Percentiles rank a stretch among this genome's conserved stretches.
Conservation (phyloP, 2,113 vertebrate species). For the Erpornis zantholeuca region DNA sequence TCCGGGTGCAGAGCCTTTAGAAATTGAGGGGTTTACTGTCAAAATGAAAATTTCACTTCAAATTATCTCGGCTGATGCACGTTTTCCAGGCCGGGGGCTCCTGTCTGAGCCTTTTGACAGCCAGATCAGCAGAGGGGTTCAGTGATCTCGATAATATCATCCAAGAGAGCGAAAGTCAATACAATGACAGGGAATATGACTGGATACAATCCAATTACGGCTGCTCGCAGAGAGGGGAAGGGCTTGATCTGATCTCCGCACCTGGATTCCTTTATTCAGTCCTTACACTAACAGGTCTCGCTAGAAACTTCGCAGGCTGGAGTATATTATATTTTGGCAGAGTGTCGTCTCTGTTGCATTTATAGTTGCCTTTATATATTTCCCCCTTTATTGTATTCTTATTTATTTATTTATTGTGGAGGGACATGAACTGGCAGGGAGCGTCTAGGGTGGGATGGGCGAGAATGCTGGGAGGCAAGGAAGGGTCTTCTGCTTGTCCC, state of each 20-base stretch:
- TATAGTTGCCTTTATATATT: neutral
- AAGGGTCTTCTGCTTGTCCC: neutral
- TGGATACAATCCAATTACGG: conserved; percentile 97
- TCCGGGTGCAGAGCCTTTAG: conserved; percentile 77
- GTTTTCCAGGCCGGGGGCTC: conserved; percentile 86
- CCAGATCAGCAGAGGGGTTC: conserved; percentile 87
- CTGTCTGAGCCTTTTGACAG: conserved; percentile 92
- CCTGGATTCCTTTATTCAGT: conserved; percentile 54
- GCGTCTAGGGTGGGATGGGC: neutral
- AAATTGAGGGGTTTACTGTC: conserved; percentile 96
- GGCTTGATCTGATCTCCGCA: conserved; percentile 56
- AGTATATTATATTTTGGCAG: neutral
- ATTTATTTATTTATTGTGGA: neutral
- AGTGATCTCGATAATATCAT: conserved; percentile 95
- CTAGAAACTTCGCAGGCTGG: conserved; percentile 10
- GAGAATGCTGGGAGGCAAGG: neutral
- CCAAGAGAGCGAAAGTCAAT: conserved; percentile 88
- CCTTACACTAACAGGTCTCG: conserved; percentile 45
- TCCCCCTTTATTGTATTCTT: neutral
- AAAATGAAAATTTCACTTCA: conserved; percentile 94
- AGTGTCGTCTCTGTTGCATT: neutral
- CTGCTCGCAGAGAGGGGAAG: conserved; percentile 72
- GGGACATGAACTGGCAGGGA: rapidly evolving
- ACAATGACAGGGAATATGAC: conserved; percentile 90
- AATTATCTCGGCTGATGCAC: conserved; percentile 90